Evolutionary conservation across 2,797 vertebrate genomes (phyloP).

Genomic region (Mus spretus): DNA sequence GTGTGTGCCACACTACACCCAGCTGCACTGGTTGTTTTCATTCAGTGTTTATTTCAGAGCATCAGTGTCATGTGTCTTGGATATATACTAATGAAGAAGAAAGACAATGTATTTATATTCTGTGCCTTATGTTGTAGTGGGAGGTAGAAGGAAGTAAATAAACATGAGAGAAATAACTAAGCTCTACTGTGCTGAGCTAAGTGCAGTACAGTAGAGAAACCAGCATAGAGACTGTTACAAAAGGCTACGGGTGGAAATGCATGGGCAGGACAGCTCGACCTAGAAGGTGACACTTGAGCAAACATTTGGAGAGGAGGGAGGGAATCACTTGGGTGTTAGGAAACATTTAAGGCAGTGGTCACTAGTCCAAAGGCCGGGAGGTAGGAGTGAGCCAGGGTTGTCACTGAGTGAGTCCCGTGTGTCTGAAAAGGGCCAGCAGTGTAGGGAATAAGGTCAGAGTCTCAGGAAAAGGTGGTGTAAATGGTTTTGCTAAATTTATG

Average conservation of each 20-base stretch:
- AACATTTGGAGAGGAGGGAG: not conserved
- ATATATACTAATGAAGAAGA: slow-evolving; percentile 42
- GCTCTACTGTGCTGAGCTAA: not conserved
- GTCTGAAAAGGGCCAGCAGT: not conserved
- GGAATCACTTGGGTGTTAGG: not conserved
- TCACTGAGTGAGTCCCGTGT: not conserved
- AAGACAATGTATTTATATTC: not conserved
- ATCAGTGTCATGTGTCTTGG: slow-evolving; percentile 23
- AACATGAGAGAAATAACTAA: slow-evolving; percentile 18
- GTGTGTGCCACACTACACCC: not conserved
- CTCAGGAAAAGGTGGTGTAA: not conserved
- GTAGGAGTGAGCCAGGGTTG: not conserved
- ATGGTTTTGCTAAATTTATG: slow-evolving; percentile 57
- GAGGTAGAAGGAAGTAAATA: not conserved
- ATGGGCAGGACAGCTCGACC: not conserved
- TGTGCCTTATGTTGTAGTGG: slow-evolving; percentile 18
- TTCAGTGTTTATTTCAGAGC: slow-evolving; percentile 6
- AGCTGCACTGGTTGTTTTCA: not conserved
- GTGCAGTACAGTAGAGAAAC: not conserved
- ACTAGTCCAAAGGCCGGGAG: not conserved
- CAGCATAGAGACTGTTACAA: not conserved
- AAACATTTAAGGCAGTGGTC: not conserved
- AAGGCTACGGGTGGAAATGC: slow-evolving; percentile 8
- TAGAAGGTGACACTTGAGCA: slow-evolving; percentile 32
- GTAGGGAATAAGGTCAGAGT: not conserved